Evolutionary conservation across 2,113 vertebrate species (phyloP), one percentile per base, ranked within the genome.

Genomic region (Lipotes vexillifer): DNA sequence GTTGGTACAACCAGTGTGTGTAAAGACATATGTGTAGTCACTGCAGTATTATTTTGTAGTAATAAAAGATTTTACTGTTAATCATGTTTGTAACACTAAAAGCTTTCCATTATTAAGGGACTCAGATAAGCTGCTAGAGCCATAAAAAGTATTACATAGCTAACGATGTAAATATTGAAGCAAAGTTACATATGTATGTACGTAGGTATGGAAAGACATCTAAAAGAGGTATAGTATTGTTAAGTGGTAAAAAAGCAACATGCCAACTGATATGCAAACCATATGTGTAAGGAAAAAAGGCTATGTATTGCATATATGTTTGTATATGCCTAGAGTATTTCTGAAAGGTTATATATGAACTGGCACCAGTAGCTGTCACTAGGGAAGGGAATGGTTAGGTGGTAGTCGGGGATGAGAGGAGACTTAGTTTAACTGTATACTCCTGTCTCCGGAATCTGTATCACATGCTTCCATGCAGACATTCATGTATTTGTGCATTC

Each of bases 111-210:
- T 89, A 63, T 52, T 68, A 29, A 71, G 41, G 29, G 5, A 55
- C 23, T 90, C 23, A 57, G 91, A 27, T n/a, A 90, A 88, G 84
- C 69, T 84, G 36, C 33, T 89, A 69, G 68, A 75, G 9, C 59
- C 38, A 55, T 88, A 59, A 72, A 85, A 95, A 75, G 80, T 69
- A 49, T 36, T 71, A 1, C 61, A 6, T 61, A 63, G 38, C 59
- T 93, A 90, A 83, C 25, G 88, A 90, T 88, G 92, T 74, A 88
- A 66, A 87, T 82, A 38, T 20, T 85, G 41, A 92, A 38, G 41
- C 14, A 91, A 15, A 52, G 74, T 6, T 88, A 3, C 5, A 41
- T 77, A 13, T n/a, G 44, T 49, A 49, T 31, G 27, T 75, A 33
- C 46, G 36, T 1, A 88, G 57, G 55, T 72, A 57, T 55, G 27